These are phyloP conservation scores for Habrosyne pyritoides DNA, from an alignment of 2,888 invertebrate genomes.

Conservation along the genomic window DNA sequence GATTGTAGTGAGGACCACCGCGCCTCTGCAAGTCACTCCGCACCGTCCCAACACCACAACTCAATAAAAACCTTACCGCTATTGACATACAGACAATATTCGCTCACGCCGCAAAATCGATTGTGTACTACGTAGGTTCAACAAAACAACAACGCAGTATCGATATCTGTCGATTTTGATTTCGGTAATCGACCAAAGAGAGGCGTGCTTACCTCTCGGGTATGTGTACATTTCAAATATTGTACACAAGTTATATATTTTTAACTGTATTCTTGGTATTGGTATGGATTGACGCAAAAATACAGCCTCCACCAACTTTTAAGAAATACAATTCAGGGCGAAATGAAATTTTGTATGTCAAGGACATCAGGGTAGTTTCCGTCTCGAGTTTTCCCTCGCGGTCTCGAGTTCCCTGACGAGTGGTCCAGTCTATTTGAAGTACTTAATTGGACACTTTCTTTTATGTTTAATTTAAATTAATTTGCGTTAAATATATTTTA, in stretches of 20 bases:
- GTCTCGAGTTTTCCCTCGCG: no score
- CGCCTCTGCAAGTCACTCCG: conserved; percentile 73
- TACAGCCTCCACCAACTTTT: no score
- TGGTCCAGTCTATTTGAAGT: no score
- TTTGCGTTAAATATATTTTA: no score
- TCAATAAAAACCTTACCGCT: conserved; percentile 23
- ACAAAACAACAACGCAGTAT: conserved; percentile 59
- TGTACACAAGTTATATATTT: conserved; percentile 21
- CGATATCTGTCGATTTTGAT: conserved; percentile 71
- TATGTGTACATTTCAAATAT: conserved; percentile 6
- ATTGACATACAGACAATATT: conserved; percentile 25
- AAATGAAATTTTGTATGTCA: no score
- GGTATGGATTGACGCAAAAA: not conserved
- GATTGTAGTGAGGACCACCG: conserved; percentile 71
- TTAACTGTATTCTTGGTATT: not conserved
- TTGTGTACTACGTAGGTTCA: conserved; percentile 41
- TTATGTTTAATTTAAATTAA: no score
- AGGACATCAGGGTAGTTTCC: no score
- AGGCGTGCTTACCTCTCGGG: conserved; percentile 23
- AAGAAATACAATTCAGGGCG: no score
- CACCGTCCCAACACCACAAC: conserved; percentile 19
- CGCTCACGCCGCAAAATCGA: conserved; percentile 11
- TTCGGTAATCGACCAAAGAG: conserved; percentile 58
- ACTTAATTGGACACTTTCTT: no score
- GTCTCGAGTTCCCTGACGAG: no score